phyloP scores from a whole-genome alignment of 2,888 invertebrate genomes.

The Chaetogeoica ovagalla region DNA sequence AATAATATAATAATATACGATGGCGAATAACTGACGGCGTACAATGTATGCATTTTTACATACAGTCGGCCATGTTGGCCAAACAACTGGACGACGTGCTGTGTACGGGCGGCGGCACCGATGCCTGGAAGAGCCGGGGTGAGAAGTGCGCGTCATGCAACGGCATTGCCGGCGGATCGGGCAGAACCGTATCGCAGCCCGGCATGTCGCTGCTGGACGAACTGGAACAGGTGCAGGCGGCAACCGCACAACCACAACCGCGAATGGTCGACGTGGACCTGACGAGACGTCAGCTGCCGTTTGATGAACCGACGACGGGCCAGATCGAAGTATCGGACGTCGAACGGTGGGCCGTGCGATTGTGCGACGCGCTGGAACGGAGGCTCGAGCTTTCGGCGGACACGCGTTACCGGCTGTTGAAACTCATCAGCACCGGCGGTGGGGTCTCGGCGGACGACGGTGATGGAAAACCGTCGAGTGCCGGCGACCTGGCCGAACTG shows the following conservation, averaged over 20 bases:
- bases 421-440: neutral
- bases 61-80: conserved; percentile 39
- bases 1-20: too few species aligned
- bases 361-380: conserved; percentile 26
- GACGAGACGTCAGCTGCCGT: neutral
- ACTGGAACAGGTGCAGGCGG: conserved; percentile 42
- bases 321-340: neutral
- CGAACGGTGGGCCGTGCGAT: conserved; percentile 24
- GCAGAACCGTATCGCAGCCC: conserved; percentile 21
- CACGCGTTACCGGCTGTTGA: conserved; percentile 26
- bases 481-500: conserved; percentile 14
- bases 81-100: conserved; percentile 38
- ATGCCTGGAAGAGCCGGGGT: conserved; percentile 18
- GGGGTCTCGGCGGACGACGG: too few species aligned
- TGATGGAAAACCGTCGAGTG: neutral
- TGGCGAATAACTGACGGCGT: neutral
- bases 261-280: conserved; percentile 37
- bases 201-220: conserved; percentile 37
- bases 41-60: neutral
- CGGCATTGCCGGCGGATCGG: conserved; percentile 58
- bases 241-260: neutral
- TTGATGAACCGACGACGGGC: neutral
- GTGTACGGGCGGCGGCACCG: neutral
- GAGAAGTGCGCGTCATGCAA: conserved; percentile 22
- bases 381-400: conserved; percentile 22